A percentile compares a stretch with the other conserved stretches of the same genome.
Evolutionary conservation across 1,140 invertebrate genomes (phyloP).

Genomic region (Physella acuta): DNA sequence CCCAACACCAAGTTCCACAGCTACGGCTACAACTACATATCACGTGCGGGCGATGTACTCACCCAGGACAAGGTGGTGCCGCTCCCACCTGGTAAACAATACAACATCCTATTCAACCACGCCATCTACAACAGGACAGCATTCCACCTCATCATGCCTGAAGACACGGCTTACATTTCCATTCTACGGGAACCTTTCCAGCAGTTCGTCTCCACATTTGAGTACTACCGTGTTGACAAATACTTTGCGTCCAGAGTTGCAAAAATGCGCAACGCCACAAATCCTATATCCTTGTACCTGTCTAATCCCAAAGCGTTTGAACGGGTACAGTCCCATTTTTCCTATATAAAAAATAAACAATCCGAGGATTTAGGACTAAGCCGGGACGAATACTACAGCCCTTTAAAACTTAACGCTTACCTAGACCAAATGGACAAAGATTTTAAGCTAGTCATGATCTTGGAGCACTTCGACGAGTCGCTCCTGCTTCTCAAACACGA

Average conservation of each 20-base stretch:
- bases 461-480: slow-evolving; percentile 52
- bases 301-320: not conserved
- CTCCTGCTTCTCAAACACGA: slow-evolving; percentile 42
- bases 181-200: slow-evolving; percentile 45
- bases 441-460: slow-evolving; percentile 45
- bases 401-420: slow-evolving; percentile 28
- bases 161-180: slow-evolving; percentile 40
- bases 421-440: slow-evolving; percentile 41
- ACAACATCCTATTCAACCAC: slow-evolving; percentile 43
- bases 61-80: slow-evolving; percentile 24
- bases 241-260: slow-evolving; percentile 4
- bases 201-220: slow-evolving; percentile 43
- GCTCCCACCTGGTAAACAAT: slow-evolving; percentile 25
- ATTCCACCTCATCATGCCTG: slow-evolving; percentile 37
- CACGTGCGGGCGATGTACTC: slow-evolving; percentile 22
- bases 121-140: slow-evolving; percentile 36
- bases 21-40: slow-evolving; percentile 29
- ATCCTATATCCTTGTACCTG: slow-evolving; percentile 21
- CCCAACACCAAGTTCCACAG: slow-evolving; percentile 22
- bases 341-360: slow-evolving; percentile 43
- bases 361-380: slow-evolving; percentile 45
- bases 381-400: slow-evolving; percentile 27
- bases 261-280: not conserved
- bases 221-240: slow-evolving; percentile 37
- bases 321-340: not conserved